Base-by-base conservation (phyloP, 2,113 vertebrate genomes). In the Nerophis ophidion region DNA sequence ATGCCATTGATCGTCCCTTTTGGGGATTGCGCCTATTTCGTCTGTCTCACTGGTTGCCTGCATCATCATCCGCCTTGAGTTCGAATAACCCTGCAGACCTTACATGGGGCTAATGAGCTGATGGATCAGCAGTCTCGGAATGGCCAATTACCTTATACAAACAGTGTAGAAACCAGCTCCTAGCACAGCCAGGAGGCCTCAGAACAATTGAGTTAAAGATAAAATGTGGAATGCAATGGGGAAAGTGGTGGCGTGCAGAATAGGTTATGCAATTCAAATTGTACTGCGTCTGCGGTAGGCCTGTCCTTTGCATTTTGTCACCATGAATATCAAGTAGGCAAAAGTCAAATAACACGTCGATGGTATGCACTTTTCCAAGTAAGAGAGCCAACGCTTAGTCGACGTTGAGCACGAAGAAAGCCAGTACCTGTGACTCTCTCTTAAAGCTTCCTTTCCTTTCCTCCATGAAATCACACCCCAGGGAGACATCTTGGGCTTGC, bases 401-500 rank as follows among this genome's bases (percentile, higher is more conserved):
- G 45, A 16, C 4, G 19, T 16, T 54, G 26, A 26, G 26, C 50
- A 46, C 33, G 65, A 50, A 69, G 36, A 59, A 57, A 61, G 15
- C 9, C 8, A 14, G 38, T 83, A 89, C 88, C 89, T 90, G 88
- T 89, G 86, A 77, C 74, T 90, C 69, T 91, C 89, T 75, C 89
- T 74, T 71, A 91, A 86, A 26, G 95, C 71, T 3, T 89, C 92
- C 82, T 94, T 95, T 88, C 88, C 93, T 89, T 89, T 98, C 77
- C 91, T 94, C 96, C 96, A 98, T 9, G 92, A 91, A 72, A 96
- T 94, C 50, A 91, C 78, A 60, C 95, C 93, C 50, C 91, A 93
- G 19, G 96, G 96, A 82, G 96, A 96, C 61, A 93, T 95, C 79
- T 90, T 86, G 7, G 96, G 95, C 71, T 90, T 92, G 82, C 96